A percentile compares a stretch with the other conserved stretches of the same genome.
These are phyloP conservation scores for Pogonognathellus flavescens DNA, from an alignment of 1,140 invertebrate genomes.

Conservation along the genomic window DNA sequence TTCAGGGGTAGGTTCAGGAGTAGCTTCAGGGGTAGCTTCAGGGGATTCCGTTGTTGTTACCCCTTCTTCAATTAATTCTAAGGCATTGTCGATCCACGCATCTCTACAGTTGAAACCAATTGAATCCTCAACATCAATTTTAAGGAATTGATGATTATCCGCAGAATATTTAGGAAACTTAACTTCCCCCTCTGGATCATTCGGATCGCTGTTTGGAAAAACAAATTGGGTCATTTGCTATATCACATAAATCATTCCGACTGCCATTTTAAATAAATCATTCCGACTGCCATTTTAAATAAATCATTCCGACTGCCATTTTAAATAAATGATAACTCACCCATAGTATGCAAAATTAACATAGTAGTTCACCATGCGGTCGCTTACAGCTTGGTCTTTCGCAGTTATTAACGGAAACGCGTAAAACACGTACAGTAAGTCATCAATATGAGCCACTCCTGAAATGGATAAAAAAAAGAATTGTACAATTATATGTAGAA, in stretches of 20 bases:
- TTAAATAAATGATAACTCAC: neutral
- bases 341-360: slow-evolving; percentile 56
- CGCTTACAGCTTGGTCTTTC: slow-evolving; percentile 31
- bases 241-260: too few species aligned
- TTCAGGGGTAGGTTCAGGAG: too few species aligned
- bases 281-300: too few species aligned
- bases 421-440: slow-evolving; percentile 46
- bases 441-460: slow-evolving; percentile 50
- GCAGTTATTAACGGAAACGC: slow-evolving; percentile 3
- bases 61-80: slow-evolving; percentile 9
- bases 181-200: neutral
- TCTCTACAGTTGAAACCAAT: slow-evolving; percentile 33
- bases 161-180: neutral
- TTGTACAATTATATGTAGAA: too few species aligned
- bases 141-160: slow-evolving; percentile 8
- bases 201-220: slow-evolving; percentile 1
- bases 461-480: neutral
- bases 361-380: slow-evolving; percentile 40
- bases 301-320: too few species aligned
- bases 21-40: too few species aligned
- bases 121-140: slow-evolving; percentile 20
- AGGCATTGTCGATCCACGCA: slow-evolving; percentile 27
- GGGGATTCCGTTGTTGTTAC: too few species aligned
- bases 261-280: too few species aligned
- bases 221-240: too few species aligned